Evolutionary conservation across 2,113 vertebrate species (phyloP), one percentile per base, ranked within the genome.

Genomic region (Mola mola): DNA sequence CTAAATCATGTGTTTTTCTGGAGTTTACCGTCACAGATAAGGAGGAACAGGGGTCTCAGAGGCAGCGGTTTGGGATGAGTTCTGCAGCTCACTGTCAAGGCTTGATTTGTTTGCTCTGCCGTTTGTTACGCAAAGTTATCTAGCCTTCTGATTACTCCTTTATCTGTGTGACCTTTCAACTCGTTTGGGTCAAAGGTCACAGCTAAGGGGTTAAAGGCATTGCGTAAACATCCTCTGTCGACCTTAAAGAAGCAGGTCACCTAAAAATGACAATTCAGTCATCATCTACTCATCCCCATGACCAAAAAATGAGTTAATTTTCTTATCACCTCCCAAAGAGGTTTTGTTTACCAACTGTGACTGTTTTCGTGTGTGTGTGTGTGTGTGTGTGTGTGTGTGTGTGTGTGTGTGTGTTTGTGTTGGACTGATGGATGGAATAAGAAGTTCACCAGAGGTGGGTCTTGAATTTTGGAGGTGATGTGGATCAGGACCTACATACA

Each of bases 161-260:
- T 60, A 77, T 84, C 69, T 75, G 40, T 20, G 38, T 53, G 44
- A 77, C 78, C 80, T 48, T 25, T 88, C 44, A 67, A 53, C 75
- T 63, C 19, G 0, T 16, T 17, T 1, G 8, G 33, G 63, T 79
- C 69, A 77, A 53, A 66, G 34, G 38, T 66, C 62, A 52, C 7
- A 24, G 24, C 6, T 50, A 21, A 37, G 31, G 28, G 36, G 29
- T 64, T 44, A 65, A 79, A 49, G 24, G 8, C 61, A 48, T 37
- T 6, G 33, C 13, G 20, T 28, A 6, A 44, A 12, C 17, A 9
- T 49, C 51, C 9, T 21, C 17, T 48, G 25, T 22, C 33, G 29
- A 44, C 21, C 19, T 40, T 53, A 48, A 46, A 38, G 4, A 15
- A 49, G 31, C 29, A 26, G 9, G 8, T 8, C 5, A 43, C 10